Evolutionary conservation across 1,140 invertebrate species (phyloP).

Genomic region (Drosophila erecta): DNA sequence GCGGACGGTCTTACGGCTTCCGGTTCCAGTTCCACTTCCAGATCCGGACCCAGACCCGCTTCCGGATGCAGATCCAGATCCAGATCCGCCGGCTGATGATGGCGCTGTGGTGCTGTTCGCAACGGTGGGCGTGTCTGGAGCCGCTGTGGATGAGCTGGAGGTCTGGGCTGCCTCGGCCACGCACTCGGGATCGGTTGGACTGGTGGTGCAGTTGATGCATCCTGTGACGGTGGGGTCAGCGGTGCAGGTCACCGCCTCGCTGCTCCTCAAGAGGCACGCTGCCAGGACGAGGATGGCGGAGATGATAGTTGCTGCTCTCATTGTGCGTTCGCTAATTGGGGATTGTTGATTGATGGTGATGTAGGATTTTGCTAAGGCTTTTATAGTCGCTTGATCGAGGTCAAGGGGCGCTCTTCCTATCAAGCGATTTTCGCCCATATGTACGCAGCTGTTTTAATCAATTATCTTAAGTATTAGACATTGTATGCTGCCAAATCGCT

Average conservation of each 20-base stretch:
- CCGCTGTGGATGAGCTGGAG: slow-evolving; percentile 5
- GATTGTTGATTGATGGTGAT: slow-evolving; percentile 20
- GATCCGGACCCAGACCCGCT: too few relatives aligned
- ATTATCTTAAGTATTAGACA: neutral
- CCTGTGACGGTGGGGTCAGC: slow-evolving; percentile 2
- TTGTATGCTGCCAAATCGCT: slow-evolving; percentile 15
- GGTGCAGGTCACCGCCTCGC: slow-evolving; percentile 40
- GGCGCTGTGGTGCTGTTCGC: slow-evolving; percentile 10
- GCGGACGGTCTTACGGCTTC: slow-evolving; percentile 11
- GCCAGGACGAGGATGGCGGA: slow-evolving; percentile 21
- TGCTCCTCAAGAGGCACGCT: slow-evolving; percentile 9
- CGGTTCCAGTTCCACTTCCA: neutral
- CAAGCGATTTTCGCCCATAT: slow-evolving; percentile 1
- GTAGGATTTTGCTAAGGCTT: slow-evolving; percentile 8
- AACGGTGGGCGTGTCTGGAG: neutral
- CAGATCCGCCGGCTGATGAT: neutral
- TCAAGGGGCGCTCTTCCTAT: neutral
- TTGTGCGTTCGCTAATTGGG: slow-evolving; percentile 10
- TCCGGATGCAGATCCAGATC: too few relatives aligned
- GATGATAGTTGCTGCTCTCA: slow-evolving; percentile 14
- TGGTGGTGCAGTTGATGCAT: slow-evolving; percentile 28
- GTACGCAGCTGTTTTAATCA: slow-evolving; percentile 39
- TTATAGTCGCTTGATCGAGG: slow-evolving; percentile 33
- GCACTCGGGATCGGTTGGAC: slow-evolving; percentile 1
- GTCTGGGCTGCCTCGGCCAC: slow-evolving; percentile 9